Evolutionary conservation across 30 jellyfish, hydroid and myxozoan species (phyloP), one percentile per base, ranked within the genome.

Genomic region (Aurelia aurita complex sp. Pacific): DNA sequence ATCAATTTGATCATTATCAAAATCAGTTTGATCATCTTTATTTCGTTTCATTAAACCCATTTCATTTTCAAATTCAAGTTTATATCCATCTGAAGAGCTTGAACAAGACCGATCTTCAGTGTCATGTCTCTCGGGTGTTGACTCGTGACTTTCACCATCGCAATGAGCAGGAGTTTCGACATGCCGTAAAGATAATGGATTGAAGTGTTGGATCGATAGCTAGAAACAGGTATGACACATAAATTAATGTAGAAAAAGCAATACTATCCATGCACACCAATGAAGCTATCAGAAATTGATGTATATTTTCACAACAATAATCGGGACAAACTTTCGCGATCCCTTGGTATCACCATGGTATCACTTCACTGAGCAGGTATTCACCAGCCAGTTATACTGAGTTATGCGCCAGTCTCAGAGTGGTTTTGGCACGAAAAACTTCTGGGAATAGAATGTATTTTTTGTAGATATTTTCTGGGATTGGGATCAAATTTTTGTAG

Each of bases 181-280:
- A 17, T 79, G 89, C 18, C 63, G 81, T 19, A 79, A 65, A 32
- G 89, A 79, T 18, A 74, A 66, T 35, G 54, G 11, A 66, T 79
- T 79, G 51, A 79, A 79, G 53, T 79, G 89, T 29, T 64, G 43
- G 29, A 79, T 79, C 53, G 89, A 79, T 1, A 79, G 89, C 89
- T 79, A 35, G 65, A 38, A 75, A 75, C 73, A 75, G 29, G 4
- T 3, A 67, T 23, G 55, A 4, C 1, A 29, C 23, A 36, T 34
- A 23, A 1, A 3, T 18, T 5, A 43, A 43, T 43, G 54, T 6
- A 6, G 11, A 6, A 43, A 43, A 43, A 43, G 54, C 54, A 13
- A 3, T 43, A 43, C 10, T 7, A 0, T 43, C 0, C 10, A 6
- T 43, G 11, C 12, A 43, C 54, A 43, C 5, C 12, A 43, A 43